Percentiles rank a stretch among this genome's conserved stretches.
Conservation (phyloP, 1,140 invertebrate genomes). For the Drosophila lini region DNA sequence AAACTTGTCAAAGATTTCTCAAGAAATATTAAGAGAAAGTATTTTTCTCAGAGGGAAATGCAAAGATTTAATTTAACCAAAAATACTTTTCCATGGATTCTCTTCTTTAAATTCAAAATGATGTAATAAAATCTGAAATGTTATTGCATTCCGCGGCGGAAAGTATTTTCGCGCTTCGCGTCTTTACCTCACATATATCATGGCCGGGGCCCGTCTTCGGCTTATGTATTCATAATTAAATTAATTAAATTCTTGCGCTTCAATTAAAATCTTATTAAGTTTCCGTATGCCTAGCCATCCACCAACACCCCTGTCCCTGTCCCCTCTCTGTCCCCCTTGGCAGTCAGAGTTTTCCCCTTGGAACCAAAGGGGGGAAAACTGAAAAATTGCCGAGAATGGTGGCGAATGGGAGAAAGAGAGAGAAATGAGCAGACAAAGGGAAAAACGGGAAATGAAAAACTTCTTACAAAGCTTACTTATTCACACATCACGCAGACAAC, state of each 20-base stretch:
- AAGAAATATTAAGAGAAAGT: background rate
- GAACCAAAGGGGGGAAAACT: constrained; percentile 42
- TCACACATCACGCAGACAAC: constrained; percentile 60
- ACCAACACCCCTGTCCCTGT: background rate
- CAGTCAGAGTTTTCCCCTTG: constrained; percentile 16
- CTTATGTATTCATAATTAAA: constrained; percentile 68
- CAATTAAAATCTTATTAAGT: constrained; percentile 84
- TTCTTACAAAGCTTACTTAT: constrained; percentile 71
- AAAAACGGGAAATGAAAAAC: constrained; percentile 35
- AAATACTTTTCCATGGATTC: background rate
- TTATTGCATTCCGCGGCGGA: constrained; percentile 37
- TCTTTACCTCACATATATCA: constrained; percentile 24
- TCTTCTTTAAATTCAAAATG: background rate
- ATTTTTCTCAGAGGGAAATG: background rate
- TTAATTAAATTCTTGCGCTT: constrained; percentile 83
- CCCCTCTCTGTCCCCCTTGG: background rate
- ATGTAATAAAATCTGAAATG: constrained; percentile 27
- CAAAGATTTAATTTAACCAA: background rate
- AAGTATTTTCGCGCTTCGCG: constrained; percentile 12
- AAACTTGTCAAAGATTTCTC: background rate
- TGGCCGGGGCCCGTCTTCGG: constrained; percentile 16
- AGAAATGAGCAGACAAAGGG: constrained; percentile 23
- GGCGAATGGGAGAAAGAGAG: constrained; percentile 19
- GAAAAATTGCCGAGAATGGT: constrained; percentile 34
- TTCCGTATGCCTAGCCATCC: constrained; percentile 46